A percentile compares a stretch with the other conserved stretches of the same genome.
Conservation (phyloP, 2,888 invertebrate genomes). For the Leptothorax acervorum region DNA sequence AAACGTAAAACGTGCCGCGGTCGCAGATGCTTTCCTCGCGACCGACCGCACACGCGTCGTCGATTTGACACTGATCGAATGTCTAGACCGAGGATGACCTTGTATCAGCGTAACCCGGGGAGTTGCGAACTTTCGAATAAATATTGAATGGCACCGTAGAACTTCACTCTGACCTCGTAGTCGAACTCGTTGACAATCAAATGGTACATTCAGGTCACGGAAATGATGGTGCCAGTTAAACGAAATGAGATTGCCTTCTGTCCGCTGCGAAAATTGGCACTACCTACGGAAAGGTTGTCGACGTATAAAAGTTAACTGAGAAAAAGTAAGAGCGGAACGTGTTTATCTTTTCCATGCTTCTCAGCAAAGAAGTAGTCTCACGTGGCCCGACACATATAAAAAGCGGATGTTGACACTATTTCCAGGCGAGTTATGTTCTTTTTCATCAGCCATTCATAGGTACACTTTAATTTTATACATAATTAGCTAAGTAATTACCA, state of each 20-base stretch:
- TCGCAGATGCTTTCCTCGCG: conserved; percentile 22
- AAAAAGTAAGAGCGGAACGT: conserved; percentile 27
- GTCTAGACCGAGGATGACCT: conserved; percentile 5
- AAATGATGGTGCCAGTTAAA: conserved; percentile 45
- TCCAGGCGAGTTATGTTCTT: background rate
- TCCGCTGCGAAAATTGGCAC: conserved; percentile 43
- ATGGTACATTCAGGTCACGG: conserved; percentile 38
- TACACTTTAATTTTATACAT: background rate
- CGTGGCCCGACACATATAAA: conserved; percentile 6
- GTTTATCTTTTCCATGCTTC: conserved; percentile 10
- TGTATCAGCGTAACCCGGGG: background rate
- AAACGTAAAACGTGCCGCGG: conserved; percentile 37
- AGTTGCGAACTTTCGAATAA: conserved; percentile 6
- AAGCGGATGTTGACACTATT: background rate
- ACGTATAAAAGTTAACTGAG: conserved; percentile 24
- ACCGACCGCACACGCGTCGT: conserved; percentile 7
- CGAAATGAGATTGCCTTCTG: conserved; percentile 45
- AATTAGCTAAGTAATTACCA: background rate
- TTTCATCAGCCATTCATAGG: background rate
- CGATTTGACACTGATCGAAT: conserved; percentile 12
- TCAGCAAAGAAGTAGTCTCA: conserved; percentile 20
- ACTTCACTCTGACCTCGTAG: background rate
- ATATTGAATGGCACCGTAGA: conserved; percentile 1
- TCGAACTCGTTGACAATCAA: conserved; percentile 10
- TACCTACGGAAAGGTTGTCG: conserved; percentile 25